phyloP scores from a whole-genome alignment of 2,888 invertebrate genomes.

The Temnothorax unifasciatus region DNA sequence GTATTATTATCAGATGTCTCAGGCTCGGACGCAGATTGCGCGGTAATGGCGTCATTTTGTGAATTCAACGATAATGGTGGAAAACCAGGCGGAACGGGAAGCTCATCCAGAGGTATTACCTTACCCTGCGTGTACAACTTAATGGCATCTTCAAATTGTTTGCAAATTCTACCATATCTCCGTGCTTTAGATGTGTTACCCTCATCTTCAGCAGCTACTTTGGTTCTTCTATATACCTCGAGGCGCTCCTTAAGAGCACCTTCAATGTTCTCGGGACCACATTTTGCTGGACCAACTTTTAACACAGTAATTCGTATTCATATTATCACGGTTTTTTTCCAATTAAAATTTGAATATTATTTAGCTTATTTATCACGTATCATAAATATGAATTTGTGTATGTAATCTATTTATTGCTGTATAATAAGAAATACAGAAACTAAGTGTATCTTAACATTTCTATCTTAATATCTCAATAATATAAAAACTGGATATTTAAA shows the following conservation, averaged over 20 bases:
- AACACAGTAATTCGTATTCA: slow-evolving; percentile 3
- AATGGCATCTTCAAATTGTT: slow-evolving; percentile 96
- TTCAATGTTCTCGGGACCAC: slow-evolving; percentile 85
- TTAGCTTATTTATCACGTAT: neutral
- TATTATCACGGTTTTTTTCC: neutral
- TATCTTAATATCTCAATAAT: neutral
- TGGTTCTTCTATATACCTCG: slow-evolving; percentile 92
- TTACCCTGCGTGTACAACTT: slow-evolving; percentile 92
- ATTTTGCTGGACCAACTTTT: slow-evolving; percentile 15
- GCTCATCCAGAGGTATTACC: slow-evolving; percentile 91
- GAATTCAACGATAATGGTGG: slow-evolving; percentile 87
- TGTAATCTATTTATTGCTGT: neutral
- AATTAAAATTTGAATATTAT: neutral
- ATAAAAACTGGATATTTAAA: neutral
- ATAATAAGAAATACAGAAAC: neutral
- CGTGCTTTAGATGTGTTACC: slow-evolving; percentile 95
- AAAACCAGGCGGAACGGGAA: slow-evolving; percentile 95
- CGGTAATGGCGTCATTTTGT: slow-evolving; percentile 64
- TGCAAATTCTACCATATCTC: slow-evolving; percentile 95
- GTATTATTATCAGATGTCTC: slow-evolving; percentile 69
- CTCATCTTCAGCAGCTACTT: slow-evolving; percentile 92
- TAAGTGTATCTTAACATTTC: neutral
- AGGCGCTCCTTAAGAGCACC: slow-evolving; percentile 95
- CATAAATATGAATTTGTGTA: neutral
- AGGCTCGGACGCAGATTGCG: slow-evolving; percentile 76